Base-by-base conservation (phyloP, 2,113 vertebrate species). In the Galemys pyrenaicus region DNA sequence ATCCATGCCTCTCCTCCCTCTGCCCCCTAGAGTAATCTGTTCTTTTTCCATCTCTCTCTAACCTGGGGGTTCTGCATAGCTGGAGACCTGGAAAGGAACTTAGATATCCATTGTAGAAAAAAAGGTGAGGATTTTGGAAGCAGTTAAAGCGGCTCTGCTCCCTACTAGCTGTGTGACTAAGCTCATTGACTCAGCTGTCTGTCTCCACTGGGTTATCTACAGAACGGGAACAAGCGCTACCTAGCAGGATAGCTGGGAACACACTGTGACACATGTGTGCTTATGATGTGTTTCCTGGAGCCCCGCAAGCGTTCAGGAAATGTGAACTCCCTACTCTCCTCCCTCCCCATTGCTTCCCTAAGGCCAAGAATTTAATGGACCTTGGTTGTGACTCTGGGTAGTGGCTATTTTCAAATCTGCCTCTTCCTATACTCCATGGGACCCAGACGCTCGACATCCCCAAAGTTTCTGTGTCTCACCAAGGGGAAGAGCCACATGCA, bases 331-430 rank as follows among this genome's bases (percentile, higher is more conserved):
- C 64, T 62, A 79, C 74, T 68, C 56, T 11, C n/a, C 82, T 35
- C 16, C 35, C 41, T 49, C 28, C 32, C 37, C 20, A 85, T 62
- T 51, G 56, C 37, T 24, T 0, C 49, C 64, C 62, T 10, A 44
- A 83, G 35, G 39, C 65, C 60, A 90, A 87, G 62, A 91, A 80
- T 89, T 64, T 77, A 92, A 67, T 77, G 26, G 22, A 37, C 82
- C 81, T 82, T 35, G 10, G 41, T 32, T 20, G 7, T 84, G 35
- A 71, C 37, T 49, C 1, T 68, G 24, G 9, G 32, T 70, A 58
- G 44, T 24, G 35, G 9, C 17, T 1, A 3, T 56, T 78, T 84
- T 86, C 49, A 74, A 60, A 86, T 41, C 19, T 82, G 12, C 20
- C n/a, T 92, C 64, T 46, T 85, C 2, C 22, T 78, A 3, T 3